Base-by-base conservation (phyloP, 2,797 vertebrate species). In the Pseudomugil gertrudae region DNA sequence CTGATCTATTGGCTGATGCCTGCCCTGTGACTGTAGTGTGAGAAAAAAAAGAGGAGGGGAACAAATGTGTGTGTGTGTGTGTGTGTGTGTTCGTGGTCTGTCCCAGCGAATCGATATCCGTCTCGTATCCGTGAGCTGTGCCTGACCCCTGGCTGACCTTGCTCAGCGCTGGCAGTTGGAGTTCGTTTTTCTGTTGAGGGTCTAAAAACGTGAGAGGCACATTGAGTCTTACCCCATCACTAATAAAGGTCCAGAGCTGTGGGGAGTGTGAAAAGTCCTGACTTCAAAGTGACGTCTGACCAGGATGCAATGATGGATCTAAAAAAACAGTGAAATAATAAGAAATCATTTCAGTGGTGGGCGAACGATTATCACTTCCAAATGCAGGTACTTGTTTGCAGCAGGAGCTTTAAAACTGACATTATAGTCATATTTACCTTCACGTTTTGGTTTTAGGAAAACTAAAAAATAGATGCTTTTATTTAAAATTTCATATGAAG, bases 101-200 rank as follows among this genome's bases (percentile, higher is more conserved):
- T 93, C 91, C 89, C 85, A 85, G 80, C 15, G 48, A 92, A 93
- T 93, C 92, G 88, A 93, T 93, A 93, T 89, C 90, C 78, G 87
- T 89, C 90, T 91, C 87, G 79, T 89, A 92, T 90, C 92, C 81
- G 86, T 86, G 90, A 92, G 92, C 88, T 83, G 85, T 80, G 84
- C 79, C 86, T 90, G 86, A 93, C 91, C 91, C 84, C 82, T 89
- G 78, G 76, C 63, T 64, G 89, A 93, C 92, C 92, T 93, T 91
- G 85, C 79, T 83, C 74, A 70, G 86, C 78, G 74, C 80, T 84
- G 81, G 85, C 77, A 81, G 80, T 79, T 76, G 54, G 66, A 82
- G 79, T 69, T 78, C 3, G 63, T 53, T 72, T 81, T 84, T 84
- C 50, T 60, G 80, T 57, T 72, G 51, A 72, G 82, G 70, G 57